Conservation (phyloP, 2,888 invertebrate genomes). For the Chydorus sphaericus region DNA sequence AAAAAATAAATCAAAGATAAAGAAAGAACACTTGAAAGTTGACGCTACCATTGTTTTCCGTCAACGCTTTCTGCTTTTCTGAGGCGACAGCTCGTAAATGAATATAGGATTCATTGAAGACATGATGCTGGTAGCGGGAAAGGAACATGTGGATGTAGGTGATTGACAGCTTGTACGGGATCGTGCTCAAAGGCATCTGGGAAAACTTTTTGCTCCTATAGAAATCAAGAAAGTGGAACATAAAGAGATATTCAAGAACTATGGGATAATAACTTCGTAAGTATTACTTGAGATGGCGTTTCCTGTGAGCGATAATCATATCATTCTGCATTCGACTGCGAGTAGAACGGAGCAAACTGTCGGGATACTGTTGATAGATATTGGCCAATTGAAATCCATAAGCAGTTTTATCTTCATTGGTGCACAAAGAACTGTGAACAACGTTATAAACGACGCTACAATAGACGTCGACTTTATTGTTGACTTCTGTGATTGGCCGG, state of each 20-base stretch:
- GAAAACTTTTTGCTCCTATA: conserved; percentile 30
- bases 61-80: conserved; percentile 17
- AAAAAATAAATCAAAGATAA: not conserved
- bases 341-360: conserved; percentile 42
- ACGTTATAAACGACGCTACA: conserved; percentile 40
- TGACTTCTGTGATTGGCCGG: conserved; percentile 29
- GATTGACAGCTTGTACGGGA: conserved; percentile 35
- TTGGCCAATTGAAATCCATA: conserved; percentile 51
- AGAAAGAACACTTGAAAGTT: not conserved
- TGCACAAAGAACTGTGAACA: conserved; percentile 43
- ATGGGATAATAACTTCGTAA: not conserved
- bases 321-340: conserved; percentile 42
- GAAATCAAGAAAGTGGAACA: conserved; percentile 16
- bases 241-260: not conserved
- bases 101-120: conserved; percentile 25
- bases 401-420: conserved; percentile 42
- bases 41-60: conserved; percentile 18
- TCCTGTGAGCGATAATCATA: conserved; percentile 42
- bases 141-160: conserved; percentile 33
- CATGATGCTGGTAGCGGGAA: conserved; percentile 34
- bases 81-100: not conserved
- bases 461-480: conserved; percentile 35
- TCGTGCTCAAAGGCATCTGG: conserved; percentile 34
- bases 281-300: conserved; percentile 18
- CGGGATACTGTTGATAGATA: conserved; percentile 55